Conservation (phyloP, 2,113 vertebrate species). For the Chaetops frenatus region DNA sequence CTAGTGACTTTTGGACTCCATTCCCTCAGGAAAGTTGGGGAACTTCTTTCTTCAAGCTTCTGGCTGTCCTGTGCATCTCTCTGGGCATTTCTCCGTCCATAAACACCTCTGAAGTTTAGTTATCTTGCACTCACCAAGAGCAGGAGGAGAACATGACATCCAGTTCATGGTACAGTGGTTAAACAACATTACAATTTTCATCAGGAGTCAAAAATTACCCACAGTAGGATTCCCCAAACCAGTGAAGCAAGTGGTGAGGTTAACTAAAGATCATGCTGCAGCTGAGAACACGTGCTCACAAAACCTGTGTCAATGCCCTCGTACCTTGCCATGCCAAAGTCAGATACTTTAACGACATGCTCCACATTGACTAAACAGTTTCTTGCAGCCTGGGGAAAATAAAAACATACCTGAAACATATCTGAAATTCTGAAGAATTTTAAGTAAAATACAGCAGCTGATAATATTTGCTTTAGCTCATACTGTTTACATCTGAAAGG, state of each 20-base stretch:
- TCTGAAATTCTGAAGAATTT: not conserved
- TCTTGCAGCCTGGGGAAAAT: constrained; percentile 78
- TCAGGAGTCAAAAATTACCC: not conserved
- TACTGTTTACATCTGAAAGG: not conserved
- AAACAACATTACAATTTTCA: not conserved
- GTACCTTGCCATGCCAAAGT: constrained; percentile 88
- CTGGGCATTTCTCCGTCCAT: not conserved
- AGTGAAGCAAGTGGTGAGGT: not conserved
- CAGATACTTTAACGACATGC: constrained; percentile 81
- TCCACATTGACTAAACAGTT: constrained; percentile 82
- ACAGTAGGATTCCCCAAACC: not conserved
- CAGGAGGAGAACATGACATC: accelerated
- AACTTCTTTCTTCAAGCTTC: not conserved
- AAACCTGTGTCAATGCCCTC: not conserved
- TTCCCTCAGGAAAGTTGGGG: not conserved
- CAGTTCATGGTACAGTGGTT: not conserved
- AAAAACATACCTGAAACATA: not conserved
- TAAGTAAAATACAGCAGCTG: not conserved
- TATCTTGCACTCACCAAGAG: not conserved
- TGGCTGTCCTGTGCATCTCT: not conserved
- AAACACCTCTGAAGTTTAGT: not conserved
- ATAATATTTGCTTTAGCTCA: not conserved
- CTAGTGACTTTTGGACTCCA: not conserved
- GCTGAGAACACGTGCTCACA: not conserved
- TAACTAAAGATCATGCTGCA: not conserved